These are phyloP conservation scores for Urocyon cinereoargenteus DNA, from an alignment of 2,797 vertebrate genomes.

Conservation along the genomic window DNA sequence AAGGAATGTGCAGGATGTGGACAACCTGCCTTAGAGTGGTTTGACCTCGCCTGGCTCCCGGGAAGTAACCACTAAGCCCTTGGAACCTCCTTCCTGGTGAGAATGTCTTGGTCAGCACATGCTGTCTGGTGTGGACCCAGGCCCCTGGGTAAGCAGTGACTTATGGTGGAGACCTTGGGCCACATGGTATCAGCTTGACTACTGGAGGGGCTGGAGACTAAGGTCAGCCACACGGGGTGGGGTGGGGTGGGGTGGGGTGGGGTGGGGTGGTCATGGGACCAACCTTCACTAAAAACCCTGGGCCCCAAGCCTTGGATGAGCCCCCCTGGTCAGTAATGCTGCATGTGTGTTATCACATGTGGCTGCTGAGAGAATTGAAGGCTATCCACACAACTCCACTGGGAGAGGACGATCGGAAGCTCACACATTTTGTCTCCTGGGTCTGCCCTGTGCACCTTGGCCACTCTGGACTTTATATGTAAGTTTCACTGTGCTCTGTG, in stretches of 20 bases:
- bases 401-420: neutral
- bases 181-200: neutral
- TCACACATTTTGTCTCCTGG: neutral
- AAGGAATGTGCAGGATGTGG: neutral
- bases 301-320: neutral
- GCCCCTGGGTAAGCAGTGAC: neutral
- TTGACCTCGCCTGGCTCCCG: neutral
- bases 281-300: neutral
- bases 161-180: neutral
- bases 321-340: neutral
- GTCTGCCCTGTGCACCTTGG: neutral
- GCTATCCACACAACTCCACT: neutral
- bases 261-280: neutral
- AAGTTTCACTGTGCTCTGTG: neutral
- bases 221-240: neutral
- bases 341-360: neutral
- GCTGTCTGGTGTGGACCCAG: neutral
- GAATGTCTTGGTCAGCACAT: neutral
- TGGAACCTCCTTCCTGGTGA: neutral
- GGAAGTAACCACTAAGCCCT: neutral
- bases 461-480: neutral
- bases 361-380: neutral
- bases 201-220: neutral
- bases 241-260: no score
- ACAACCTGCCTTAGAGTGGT: neutral